These are phyloP conservation scores for Trichogramma dendrolimi DNA, from an alignment of 2,888 invertebrate species.

Conservation along the genomic window DNA sequence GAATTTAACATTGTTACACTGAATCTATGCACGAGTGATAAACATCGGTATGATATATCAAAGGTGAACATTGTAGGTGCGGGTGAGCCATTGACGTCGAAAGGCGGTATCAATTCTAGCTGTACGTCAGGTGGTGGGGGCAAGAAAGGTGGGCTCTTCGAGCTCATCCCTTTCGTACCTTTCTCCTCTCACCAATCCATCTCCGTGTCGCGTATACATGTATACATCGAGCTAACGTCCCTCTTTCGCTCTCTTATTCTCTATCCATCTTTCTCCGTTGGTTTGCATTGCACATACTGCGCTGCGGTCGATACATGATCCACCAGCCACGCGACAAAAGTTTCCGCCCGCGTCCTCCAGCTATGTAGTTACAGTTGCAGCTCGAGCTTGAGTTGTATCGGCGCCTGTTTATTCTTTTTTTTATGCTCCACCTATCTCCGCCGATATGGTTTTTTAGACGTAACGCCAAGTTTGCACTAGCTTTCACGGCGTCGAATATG, in stretches of 20 bases:
- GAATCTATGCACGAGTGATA: too few relatives aligned
- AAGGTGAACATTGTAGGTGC: too few relatives aligned
- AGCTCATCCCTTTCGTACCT: constrained; percentile 23
- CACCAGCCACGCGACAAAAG: constrained; percentile 11
- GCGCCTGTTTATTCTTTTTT: too few relatives aligned
- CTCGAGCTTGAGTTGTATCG: too few relatives aligned
- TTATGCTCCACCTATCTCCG: too few relatives aligned
- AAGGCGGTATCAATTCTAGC: constrained; percentile 26
- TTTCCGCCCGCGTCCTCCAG: constrained; percentile 1
- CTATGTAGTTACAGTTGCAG: too few relatives aligned
- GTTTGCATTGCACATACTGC: constrained; percentile 12
- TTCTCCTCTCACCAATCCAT: constrained; percentile 17
- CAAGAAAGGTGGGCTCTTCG: constrained; percentile 23
- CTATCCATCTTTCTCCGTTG: constrained; percentile 19
- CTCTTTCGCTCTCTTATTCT: constrained; percentile 23
- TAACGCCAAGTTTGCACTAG: too few relatives aligned
- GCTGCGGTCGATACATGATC: constrained; percentile 5
- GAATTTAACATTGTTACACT: too few relatives aligned
- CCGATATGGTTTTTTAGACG: too few relatives aligned
- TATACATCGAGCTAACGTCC: not conserved
- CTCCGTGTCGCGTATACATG: not conserved
- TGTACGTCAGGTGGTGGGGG: constrained; percentile 28
- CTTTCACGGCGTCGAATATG: too few relatives aligned
- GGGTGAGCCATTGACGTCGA: constrained; percentile 23
- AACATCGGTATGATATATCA: too few relatives aligned